phyloP scores from a whole-genome alignment of 1,140 invertebrate species.

The Drosophila asahinai region DNA sequence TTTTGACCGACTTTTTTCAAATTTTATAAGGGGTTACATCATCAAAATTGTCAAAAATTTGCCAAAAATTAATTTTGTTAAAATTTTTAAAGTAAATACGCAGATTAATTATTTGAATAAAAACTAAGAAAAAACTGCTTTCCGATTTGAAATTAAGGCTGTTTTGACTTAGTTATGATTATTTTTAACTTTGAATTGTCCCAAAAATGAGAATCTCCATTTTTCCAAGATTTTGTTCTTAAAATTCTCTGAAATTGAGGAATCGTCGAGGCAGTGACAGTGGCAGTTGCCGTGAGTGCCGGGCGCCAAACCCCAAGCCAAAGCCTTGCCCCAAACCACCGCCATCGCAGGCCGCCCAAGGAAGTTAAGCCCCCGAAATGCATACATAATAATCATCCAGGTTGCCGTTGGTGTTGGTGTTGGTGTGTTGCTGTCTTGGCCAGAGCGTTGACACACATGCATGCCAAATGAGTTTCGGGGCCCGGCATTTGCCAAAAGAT shows the following conservation, averaged over 20 bases:
- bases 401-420: slow-evolving; percentile 20
- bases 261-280: background rate
- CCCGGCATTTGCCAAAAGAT: slow-evolving; percentile 39
- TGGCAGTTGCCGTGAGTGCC: background rate
- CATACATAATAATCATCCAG: slow-evolving; percentile 47
- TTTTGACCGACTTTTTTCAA: too few relatives aligned
- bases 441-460: slow-evolving; percentile 60
- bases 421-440: slow-evolving; percentile 40
- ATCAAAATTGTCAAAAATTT: too few relatives aligned
- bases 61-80: too few relatives aligned
- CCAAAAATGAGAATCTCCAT: too few relatives aligned
- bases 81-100: too few relatives aligned
- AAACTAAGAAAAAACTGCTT: too few relatives aligned
- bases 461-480: slow-evolving; percentile 53
- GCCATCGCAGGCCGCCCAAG: slow-evolving; percentile 12
- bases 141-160: too few relatives aligned
- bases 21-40: too few relatives aligned
- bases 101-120: too few relatives aligned
- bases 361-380: slow-evolving; percentile 47
- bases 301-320: background rate
- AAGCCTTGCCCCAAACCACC: background rate
- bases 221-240: background rate
- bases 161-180: too few relatives aligned
- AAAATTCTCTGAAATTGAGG: background rate
- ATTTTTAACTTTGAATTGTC: too few relatives aligned